Evolutionary conservation across 2,113 vertebrate genomes (phyloP).

Genomic region (Sorex araneus): DNA sequence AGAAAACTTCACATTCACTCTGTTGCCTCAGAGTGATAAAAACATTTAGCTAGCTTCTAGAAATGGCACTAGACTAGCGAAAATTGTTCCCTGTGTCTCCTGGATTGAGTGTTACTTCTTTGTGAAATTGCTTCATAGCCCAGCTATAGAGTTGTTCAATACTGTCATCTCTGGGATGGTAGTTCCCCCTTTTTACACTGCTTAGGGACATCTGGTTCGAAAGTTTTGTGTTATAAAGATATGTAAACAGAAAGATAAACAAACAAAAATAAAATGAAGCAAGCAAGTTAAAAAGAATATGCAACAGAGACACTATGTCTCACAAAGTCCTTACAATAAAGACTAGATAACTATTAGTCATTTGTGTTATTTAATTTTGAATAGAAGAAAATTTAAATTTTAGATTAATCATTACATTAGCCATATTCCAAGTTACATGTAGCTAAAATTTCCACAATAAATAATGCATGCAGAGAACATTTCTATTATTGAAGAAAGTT

Average conservation of each 20-base stretch:
- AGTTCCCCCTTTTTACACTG: neutral
- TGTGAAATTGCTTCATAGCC: neutral
- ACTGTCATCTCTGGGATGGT: neutral
- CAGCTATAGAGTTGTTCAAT: neutral
- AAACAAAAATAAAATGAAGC: neutral
- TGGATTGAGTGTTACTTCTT: neutral
- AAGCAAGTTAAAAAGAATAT: neutral
- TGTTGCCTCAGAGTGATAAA: constrained; percentile 16
- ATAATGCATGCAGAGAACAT: neutral
- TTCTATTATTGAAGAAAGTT: neutral
- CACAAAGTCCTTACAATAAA: neutral
- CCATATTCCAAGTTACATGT: neutral
- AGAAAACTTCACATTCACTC: neutral
- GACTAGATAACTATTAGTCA: neutral
- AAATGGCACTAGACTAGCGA: neutral
- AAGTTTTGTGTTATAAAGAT: constrained; percentile 38
- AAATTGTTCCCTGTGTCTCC: neutral
- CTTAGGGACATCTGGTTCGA: neutral
- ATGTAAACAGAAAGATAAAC: neutral
- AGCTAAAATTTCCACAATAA: neutral
- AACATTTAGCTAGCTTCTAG: no score
- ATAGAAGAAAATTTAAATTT: neutral
- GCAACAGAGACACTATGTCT: neutral
- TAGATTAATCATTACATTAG: neutral
- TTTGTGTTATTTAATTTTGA: neutral